Percentiles rank a stretch among this genome's conserved stretches.
phyloP scores from a whole-genome alignment of 2,888 invertebrate species.

The Conops quadrifasciatus region DNA sequence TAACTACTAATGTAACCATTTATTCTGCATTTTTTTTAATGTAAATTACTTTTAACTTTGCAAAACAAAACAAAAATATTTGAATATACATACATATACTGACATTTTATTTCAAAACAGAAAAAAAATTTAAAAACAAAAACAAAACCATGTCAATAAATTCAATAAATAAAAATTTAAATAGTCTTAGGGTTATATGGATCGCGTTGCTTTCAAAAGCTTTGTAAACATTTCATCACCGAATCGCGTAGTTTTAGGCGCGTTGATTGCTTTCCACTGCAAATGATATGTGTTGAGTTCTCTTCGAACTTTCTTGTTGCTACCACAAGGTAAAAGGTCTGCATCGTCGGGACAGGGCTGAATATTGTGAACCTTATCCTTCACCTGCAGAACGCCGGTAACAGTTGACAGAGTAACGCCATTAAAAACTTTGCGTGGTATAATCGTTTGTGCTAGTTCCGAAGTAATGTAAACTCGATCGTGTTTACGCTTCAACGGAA shows the following conservation, averaged over 20 bases:
- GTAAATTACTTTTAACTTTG: too few species aligned
- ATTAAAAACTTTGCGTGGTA: constrained; percentile 76
- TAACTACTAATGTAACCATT: too few species aligned
- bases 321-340: constrained; percentile 49
- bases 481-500: constrained; percentile 77
- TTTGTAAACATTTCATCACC: constrained; percentile 79
- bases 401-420: constrained; percentile 80
- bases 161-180: too few species aligned
- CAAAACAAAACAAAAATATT: too few species aligned
- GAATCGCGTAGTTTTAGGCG: constrained; percentile 79
- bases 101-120: too few species aligned
- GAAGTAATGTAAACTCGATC: constrained; percentile 77
- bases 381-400: constrained; percentile 77
- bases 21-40: too few species aligned
- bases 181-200: too few species aligned
- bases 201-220: too few species aligned
- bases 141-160: too few species aligned
- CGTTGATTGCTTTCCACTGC: constrained; percentile 80
- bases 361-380: constrained; percentile 81
- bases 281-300: constrained; percentile 90
- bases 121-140: too few species aligned
- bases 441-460: constrained; percentile 72
- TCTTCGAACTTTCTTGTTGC: constrained; percentile 76
- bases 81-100: too few species aligned
- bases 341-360: constrained; percentile 50